A percentile compares a stretch with the other conserved stretches of the same genome.
phyloP scores from a whole-genome alignment of 30 jellyfish, hydroid and myxozoan genomes.

The Sanderia malayensis region DNA sequence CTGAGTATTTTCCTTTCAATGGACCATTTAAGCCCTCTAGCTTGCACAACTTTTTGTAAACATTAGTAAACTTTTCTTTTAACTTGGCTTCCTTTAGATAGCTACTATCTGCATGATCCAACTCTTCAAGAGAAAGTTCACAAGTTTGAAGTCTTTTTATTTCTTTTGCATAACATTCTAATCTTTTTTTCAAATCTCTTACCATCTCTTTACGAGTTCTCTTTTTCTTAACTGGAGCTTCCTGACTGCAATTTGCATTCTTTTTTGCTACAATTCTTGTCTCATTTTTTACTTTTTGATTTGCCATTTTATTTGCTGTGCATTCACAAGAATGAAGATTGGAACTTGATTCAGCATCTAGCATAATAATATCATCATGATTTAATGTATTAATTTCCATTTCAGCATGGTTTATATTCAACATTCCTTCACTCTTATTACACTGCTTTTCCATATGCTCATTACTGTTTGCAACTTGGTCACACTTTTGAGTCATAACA shows the following conservation, averaged over 20 bases:
- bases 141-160: conserved; percentile 49
- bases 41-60: conserved; percentile 40
- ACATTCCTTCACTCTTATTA: neutral
- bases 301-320: neutral
- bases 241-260: neutral
- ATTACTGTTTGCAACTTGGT: neutral
- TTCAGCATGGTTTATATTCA: neutral
- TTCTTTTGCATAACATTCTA: conserved; percentile 55
- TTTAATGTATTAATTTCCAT: no score
- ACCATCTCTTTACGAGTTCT: conserved; percentile 17
- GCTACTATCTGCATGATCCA: conserved; percentile 78
- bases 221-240: neutral
- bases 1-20: neutral
- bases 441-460: no score
- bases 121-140: conserved; percentile 76
- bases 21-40: conserved; percentile 51
- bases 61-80: conserved; percentile 51
- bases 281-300: neutral
- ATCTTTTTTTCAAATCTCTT: conserved; percentile 28
- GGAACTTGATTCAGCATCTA: neutral
- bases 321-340: neutral
- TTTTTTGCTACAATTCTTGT: neutral
- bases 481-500: neutral
- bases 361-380: neutral
- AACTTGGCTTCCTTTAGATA: conserved; percentile 71